phyloP scores from a whole-genome alignment of 2,113 vertebrate genomes.

The Hippopotamus amphibius region DNA sequence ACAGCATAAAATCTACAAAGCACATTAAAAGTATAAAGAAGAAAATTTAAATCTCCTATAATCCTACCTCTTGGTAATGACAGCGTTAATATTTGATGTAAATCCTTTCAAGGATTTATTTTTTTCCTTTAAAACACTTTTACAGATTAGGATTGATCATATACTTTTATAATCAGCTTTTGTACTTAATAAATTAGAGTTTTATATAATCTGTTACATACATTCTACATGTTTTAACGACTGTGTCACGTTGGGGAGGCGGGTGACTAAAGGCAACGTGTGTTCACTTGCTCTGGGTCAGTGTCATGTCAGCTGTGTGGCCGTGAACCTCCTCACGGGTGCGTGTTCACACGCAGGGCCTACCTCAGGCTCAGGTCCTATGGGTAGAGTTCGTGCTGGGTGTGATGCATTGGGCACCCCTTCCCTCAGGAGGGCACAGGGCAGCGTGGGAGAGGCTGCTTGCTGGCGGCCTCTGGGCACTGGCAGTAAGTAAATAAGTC shows the following conservation, averaged over 20 bases:
- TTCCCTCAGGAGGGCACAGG: background rate
- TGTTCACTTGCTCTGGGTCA: too few relatives aligned
- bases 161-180: conserved; percentile 63
- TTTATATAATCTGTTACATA: background rate
- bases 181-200: conserved; percentile 70
- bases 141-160: conserved; percentile 32
- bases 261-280: fast-evolving
- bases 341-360: fast-evolving
- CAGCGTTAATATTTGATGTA: conserved; percentile 10
- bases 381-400: background rate
- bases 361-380: background rate
- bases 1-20: conserved; percentile 38
- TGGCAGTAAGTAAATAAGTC: background rate
- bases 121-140: conserved; percentile 41
- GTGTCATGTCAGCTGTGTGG: background rate
- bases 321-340: too few relatives aligned
- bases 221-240: background rate
- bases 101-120: conserved; percentile 37
- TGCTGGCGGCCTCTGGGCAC: background rate
- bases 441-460: background rate
- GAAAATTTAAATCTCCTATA: background rate
- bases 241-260: background rate
- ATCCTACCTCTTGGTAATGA: conserved; percentile 15
- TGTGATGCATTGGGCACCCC: background rate
- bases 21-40: conserved; percentile 47